Evolutionary conservation across 2,113 vertebrate genomes (phyloP).

Genomic region (Hippocampus zosterae): DNA sequence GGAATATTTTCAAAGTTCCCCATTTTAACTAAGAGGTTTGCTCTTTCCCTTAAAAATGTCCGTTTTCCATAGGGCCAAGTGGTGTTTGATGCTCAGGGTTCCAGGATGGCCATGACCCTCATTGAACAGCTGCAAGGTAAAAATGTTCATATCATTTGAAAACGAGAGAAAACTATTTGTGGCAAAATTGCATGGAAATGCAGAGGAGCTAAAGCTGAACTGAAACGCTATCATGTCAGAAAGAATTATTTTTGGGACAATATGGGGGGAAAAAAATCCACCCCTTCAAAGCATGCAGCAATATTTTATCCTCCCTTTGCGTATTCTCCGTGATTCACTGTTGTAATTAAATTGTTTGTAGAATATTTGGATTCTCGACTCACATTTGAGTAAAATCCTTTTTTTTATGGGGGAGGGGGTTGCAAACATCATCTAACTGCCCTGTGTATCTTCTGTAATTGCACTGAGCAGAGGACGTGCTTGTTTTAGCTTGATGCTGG

Average conservation of each 20-base stretch:
- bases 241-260: background rate
- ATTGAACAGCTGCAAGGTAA: constrained; percentile 94
- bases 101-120: constrained; percentile 96
- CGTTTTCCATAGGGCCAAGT: constrained; percentile 81
- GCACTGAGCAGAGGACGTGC: constrained; percentile 3
- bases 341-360: background rate
- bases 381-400: background rate
- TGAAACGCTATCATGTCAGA: background rate
- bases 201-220: background rate
- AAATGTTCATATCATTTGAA: background rate
- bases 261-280: too few species aligned
- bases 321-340: background rate
- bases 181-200: background rate
- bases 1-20: background rate
- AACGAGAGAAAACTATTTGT: background rate
- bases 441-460: constrained; percentile 27
- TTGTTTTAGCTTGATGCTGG: constrained; percentile 42
- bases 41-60: background rate
- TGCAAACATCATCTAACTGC: constrained; percentile 2
- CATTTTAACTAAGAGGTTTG: background rate
- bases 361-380: background rate
- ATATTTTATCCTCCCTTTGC: background rate
- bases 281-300: background rate
- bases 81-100: constrained; percentile 93
- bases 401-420: background rate